These are phyloP conservation scores for Anguilla obscura DNA, from an alignment of 2,797 vertebrate genomes.

Conservation along the genomic window DNA sequence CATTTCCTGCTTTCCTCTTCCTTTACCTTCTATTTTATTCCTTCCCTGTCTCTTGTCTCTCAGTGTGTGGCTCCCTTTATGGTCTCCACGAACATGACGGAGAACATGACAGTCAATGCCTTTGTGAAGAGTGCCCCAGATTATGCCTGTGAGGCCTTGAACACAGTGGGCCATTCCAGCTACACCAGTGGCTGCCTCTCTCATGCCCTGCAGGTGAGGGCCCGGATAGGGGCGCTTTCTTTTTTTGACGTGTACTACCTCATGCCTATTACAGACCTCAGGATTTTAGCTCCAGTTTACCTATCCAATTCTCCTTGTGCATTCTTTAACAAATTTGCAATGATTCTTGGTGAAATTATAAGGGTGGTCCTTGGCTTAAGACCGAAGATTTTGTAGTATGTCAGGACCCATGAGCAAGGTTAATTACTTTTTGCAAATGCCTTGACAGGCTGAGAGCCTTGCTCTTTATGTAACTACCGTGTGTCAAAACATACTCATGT, in stretches of 20 bases:
- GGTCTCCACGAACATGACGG: conserved; percentile 75
- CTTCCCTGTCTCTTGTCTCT: not conserved
- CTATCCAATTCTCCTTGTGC: not conserved
- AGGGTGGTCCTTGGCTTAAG: not conserved
- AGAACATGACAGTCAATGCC: conserved; percentile 30
- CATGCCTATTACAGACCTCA: not conserved
- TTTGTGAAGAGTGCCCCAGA: conserved; percentile 62
- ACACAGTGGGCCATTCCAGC: conserved; percentile 75
- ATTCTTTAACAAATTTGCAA: not conserved
- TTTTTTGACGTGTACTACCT: not conserved
- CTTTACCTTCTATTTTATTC: not conserved
- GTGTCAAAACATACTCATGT: not conserved
- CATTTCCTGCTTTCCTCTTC: not conserved
- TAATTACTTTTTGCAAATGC: not conserved
- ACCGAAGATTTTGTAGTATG: not conserved
- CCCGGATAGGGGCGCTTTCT: not conserved
- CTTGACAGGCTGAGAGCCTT: not conserved
- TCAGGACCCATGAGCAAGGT: not conserved
- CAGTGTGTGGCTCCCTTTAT: conserved; percentile 72
- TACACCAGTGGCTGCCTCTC: conserved; percentile 73
- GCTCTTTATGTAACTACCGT: not conserved
- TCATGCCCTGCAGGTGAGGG: conserved; percentile 76
- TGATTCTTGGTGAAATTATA: not conserved
- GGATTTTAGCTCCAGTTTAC: not conserved
- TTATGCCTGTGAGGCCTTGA: conserved; percentile 70